phyloP scores from a whole-genome alignment of 2,797 vertebrate species.

The Pangasius larnaudii region DNA sequence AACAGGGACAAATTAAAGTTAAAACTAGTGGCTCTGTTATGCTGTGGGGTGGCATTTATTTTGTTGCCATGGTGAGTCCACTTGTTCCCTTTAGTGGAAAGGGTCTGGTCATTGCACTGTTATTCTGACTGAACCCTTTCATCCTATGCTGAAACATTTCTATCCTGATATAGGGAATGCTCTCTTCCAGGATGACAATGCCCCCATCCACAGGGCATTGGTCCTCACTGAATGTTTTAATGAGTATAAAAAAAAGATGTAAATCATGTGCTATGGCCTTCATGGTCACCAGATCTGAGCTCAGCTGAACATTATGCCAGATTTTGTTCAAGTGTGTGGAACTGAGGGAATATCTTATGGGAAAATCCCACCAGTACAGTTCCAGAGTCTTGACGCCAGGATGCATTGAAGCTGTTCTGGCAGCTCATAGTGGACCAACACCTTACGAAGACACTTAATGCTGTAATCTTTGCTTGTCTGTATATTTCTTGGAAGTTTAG shows the following conservation, averaged over 20 bases:
- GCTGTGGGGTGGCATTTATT: not conserved
- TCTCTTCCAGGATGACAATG: not conserved
- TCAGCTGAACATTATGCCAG: not conserved
- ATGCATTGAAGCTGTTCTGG: not conserved
- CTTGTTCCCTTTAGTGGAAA: not conserved
- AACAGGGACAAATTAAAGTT: not conserved
- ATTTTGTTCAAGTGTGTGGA: not conserved
- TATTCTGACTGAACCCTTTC: not conserved
- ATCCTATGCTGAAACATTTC: not conserved
- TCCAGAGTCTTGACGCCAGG: not conserved
- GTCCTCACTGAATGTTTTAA: not conserved
- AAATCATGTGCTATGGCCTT: not conserved
- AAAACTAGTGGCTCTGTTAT: not conserved
- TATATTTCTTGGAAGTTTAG: not conserved
- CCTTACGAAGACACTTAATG: not conserved
- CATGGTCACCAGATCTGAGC: not conserved
- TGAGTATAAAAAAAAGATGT: not conserved
- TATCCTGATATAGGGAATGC: not conserved
- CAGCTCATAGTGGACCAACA: not conserved
- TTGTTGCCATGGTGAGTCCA: not conserved
- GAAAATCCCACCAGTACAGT: not conserved
- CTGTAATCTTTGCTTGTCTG: not conserved
- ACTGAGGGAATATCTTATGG: not conserved
- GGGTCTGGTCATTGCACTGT: not conserved
- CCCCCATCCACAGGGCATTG: not conserved